These are phyloP conservation scores for Rousettus leschenaultii DNA, from an alignment of 2,113 vertebrate genomes.

Conservation along the genomic window DNA sequence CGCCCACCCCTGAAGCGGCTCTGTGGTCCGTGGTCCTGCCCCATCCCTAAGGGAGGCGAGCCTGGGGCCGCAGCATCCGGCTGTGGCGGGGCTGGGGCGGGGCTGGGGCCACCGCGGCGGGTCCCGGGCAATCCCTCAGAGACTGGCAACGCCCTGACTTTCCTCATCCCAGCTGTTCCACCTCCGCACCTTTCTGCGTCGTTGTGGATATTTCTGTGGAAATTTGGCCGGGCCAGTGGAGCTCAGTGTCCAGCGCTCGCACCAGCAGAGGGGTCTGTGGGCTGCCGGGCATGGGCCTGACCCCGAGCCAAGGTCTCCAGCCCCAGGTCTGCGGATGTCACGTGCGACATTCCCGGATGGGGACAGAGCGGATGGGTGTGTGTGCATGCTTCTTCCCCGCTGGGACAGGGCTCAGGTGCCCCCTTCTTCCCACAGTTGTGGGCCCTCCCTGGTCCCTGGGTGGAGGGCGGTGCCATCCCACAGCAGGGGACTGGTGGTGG, in stretches of 20 bases:
- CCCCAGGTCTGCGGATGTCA: background rate
- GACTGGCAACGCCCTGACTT: background rate
- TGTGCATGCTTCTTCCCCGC: background rate
- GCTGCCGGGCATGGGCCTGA: no score
- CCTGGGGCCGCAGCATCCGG: no score
- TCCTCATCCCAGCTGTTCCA: background rate
- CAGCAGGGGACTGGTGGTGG: background rate
- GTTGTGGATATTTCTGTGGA: background rate
- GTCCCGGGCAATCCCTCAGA: background rate
- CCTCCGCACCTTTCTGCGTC: background rate
- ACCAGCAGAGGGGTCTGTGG: background rate
- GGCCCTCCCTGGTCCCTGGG: background rate
- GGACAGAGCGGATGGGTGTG: rapidly evolving
- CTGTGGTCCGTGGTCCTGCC: background rate
- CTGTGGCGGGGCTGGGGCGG: no score
- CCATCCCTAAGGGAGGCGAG: background rate
- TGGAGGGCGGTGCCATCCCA: background rate
- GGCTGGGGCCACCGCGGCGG: background rate
- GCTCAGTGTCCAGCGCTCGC: background rate
- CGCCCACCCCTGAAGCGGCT: no score
- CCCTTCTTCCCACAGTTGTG: no score
- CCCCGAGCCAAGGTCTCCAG: no score
- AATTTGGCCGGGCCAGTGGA: background rate
- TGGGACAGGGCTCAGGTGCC: no score
- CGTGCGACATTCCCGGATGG: rapidly evolving